These are phyloP conservation scores for Pogonomyrmex barbatus DNA, from an alignment of 1,140 invertebrate genomes.

Conservation along the genomic window DNA sequence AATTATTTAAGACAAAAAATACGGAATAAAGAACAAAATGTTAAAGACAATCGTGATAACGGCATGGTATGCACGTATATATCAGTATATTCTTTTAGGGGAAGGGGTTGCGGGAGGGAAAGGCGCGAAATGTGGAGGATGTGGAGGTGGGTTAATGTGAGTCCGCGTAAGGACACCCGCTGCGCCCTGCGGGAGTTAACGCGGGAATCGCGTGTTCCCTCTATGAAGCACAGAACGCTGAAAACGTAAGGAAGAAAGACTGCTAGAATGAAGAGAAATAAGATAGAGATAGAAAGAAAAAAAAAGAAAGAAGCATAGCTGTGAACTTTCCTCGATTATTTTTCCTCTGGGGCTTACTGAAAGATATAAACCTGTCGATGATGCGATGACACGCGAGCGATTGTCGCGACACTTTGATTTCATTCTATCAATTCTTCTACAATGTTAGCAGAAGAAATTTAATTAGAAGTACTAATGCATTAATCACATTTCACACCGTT, in stretches of 20 bases:
- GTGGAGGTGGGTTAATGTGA: constrained; percentile 81
- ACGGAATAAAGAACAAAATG: constrained; percentile 28
- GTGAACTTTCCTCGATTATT: constrained; percentile 64
- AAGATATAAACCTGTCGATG: constrained; percentile 9
- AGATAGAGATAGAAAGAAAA: constrained; percentile 14
- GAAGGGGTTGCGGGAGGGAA: constrained; percentile 29
- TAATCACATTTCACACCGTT: not conserved
- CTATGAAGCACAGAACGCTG: constrained; percentile 76
- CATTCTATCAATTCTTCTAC: not conserved
- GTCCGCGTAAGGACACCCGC: constrained; percentile 82
- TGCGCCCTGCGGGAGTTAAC: constrained; percentile 84
- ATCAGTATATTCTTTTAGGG: constrained; percentile 66
- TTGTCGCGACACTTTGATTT: not conserved
- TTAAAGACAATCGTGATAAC: constrained; percentile 54
- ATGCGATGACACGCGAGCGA: constrained; percentile 10
- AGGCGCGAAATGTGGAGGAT: constrained; percentile 52
- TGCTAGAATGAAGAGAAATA: constrained; percentile 20
- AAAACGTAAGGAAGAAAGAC: constrained; percentile 56
- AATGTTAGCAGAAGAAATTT: not conserved
- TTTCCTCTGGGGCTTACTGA: not conserved
- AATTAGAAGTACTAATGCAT: not conserved
- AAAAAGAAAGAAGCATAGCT: constrained; percentile 31
- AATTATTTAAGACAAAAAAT: constrained; percentile 12
- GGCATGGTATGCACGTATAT: constrained; percentile 68
- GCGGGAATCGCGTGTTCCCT: constrained; percentile 84